A percentile compares a stretch with the other conserved stretches of the same genome.
These are phyloP conservation scores for Ardeotis arabs DNA, from an alignment of 2,113 vertebrate species.

Conservation along the genomic window DNA sequence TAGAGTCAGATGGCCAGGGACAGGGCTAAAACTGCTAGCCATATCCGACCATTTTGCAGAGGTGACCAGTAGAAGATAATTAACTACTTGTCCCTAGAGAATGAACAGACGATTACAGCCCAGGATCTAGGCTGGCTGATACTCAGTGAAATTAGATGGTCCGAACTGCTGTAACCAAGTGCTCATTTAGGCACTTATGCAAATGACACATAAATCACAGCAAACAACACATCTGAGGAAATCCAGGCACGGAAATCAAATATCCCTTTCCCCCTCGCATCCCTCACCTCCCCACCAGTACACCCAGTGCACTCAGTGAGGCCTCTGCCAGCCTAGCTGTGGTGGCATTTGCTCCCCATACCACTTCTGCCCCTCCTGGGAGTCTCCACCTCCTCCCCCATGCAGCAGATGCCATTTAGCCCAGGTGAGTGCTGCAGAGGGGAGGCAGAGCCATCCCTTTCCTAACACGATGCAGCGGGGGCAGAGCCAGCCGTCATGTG, in stretches of 20 bases:
- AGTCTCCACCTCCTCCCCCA: neutral
- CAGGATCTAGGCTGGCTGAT: neutral
- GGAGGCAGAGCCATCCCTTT: neutral
- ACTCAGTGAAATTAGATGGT: neutral
- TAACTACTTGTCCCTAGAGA: neutral
- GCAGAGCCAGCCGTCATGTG: fast-evolving
- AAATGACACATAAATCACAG: constrained; percentile 15
- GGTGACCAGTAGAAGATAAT: neutral
- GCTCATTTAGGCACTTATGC: neutral
- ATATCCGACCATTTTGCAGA: neutral
- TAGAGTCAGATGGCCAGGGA: neutral
- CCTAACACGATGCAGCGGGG: fast-evolving
- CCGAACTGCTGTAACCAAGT: neutral
- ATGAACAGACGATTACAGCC: neutral
- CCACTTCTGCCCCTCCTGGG: neutral
- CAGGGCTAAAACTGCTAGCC: neutral
- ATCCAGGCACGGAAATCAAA: neutral
- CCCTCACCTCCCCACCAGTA: neutral
- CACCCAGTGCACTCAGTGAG: fast-evolving
- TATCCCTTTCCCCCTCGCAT: neutral
- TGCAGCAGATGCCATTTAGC: neutral
- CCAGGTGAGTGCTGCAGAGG: no score
- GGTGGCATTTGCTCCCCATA: neutral
- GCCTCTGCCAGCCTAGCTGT: neutral
- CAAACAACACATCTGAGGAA: neutral